Evolutionary conservation across 2,113 vertebrate genomes (phyloP).

Genomic region (Protomyctophum bolini): DNA sequence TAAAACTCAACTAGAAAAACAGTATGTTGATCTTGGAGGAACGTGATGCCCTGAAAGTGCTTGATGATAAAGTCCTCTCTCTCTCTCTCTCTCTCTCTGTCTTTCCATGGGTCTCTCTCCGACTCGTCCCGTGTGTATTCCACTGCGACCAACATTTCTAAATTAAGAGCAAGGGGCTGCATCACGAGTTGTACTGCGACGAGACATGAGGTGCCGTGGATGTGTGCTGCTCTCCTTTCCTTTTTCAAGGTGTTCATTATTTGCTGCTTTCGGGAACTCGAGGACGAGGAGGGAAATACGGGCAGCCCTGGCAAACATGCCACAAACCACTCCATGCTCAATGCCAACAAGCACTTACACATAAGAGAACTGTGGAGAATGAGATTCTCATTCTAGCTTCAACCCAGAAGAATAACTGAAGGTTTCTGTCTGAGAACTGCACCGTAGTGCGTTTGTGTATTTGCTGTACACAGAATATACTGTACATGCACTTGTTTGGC

Average conservation of each 20-base stretch:
- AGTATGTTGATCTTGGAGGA: conserved; percentile 60
- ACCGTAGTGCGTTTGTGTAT: too few species aligned
- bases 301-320: too few species aligned
- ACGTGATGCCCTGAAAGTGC: not conserved
- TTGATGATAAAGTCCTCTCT: conserved; percentile 9
- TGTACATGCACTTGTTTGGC: too few species aligned
- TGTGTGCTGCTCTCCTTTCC: not conserved
- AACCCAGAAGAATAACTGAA: too few species aligned
- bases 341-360: too few species aligned
- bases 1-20: conserved; percentile 54
- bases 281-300: too few species aligned
- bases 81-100: conserved; percentile 12
- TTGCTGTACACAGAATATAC: too few species aligned
- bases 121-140: conserved; percentile 7
- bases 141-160: not conserved
- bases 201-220: not conserved
- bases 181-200: not conserved
- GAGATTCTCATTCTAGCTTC: too few species aligned
- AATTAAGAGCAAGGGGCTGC: conserved; percentile 2
- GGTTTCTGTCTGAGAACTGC: too few species aligned
- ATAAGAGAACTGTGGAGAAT: too few species aligned
- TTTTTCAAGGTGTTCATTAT: not conserved
- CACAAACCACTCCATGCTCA: too few species aligned
- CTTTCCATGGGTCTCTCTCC: conserved; percentile 13
- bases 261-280: not conserved